Conservation (phyloP, 2,113 vertebrate genomes). For the Psammodynastes pulverulentus region DNA sequence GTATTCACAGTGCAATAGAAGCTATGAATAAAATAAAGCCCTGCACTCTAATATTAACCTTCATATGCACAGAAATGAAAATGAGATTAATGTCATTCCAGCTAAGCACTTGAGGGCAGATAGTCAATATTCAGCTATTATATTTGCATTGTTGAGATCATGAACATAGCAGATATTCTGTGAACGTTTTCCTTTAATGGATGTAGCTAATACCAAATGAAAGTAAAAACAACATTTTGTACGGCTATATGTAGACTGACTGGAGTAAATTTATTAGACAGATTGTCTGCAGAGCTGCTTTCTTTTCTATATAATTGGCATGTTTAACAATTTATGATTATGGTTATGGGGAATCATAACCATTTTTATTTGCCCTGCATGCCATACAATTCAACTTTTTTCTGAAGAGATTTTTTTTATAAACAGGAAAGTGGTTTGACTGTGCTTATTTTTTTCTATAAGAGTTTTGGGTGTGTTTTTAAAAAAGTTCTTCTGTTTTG, state of each 20-base stretch:
- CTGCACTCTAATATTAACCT: constrained; percentile 31
- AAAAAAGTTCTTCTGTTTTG: neutral
- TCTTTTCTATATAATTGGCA: neutral
- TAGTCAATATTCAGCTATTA: fast-evolving
- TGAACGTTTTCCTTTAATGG: neutral
- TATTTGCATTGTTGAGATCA: neutral
- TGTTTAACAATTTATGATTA: neutral
- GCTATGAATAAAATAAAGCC: neutral
- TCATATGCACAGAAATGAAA: constrained; percentile 38
- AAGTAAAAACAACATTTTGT: fast-evolving
- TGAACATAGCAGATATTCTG: neutral
- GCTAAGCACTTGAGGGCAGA: neutral
- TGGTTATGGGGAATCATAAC: neutral
- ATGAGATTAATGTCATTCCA: constrained; percentile 24
- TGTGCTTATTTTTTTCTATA: neutral
- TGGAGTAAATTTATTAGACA: constrained; percentile 9
- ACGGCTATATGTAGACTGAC: neutral
- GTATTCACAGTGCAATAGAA: neutral
- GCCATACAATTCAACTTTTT: neutral
- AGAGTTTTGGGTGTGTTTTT: fast-evolving
- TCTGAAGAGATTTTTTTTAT: neutral
- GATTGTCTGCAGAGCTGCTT: fast-evolving
- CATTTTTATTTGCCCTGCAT: neutral
- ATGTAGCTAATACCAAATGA: neutral
- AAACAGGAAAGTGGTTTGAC: neutral